A percentile compares a stretch with the other conserved stretches of the same genome.
These are phyloP conservation scores for Laspeyria flexula DNA, from an alignment of 2,888 invertebrate genomes.

Conservation along the genomic window DNA sequence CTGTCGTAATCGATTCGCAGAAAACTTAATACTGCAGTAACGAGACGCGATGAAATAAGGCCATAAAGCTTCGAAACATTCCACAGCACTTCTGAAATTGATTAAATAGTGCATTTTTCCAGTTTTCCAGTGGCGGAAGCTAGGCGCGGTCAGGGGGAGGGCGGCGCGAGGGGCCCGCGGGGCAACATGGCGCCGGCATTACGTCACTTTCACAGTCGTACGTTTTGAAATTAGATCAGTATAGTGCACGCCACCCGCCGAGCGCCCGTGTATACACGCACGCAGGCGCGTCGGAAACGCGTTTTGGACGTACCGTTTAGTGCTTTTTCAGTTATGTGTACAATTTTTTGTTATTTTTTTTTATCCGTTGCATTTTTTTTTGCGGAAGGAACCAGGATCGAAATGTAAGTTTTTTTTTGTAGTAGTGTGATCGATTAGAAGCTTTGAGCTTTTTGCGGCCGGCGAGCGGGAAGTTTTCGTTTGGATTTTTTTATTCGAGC, in stretches of 20 bases:
- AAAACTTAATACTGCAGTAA: slow-evolving; percentile 49
- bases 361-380: slow-evolving; percentile 46
- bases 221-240: slow-evolving; percentile 83
- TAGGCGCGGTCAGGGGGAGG: slow-evolving; percentile 63
- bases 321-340: slow-evolving; percentile 56
- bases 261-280: slow-evolving; percentile 46
- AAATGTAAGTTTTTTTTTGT: slow-evolving; percentile 63
- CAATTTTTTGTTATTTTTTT: slow-evolving; percentile 57
- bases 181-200: slow-evolving; percentile 78
- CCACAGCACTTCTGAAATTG: slow-evolving; percentile 73
- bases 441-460: slow-evolving; percentile 62
- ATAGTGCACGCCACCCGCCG: slow-evolving; percentile 63
- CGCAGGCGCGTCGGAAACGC: slow-evolving; percentile 42
- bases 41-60: slow-evolving; percentile 50
- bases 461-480: slow-evolving; percentile 53
- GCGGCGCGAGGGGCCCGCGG: slow-evolving; percentile 52
- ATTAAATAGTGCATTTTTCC: slow-evolving; percentile 79
- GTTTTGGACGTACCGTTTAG: slow-evolving; percentile 55
- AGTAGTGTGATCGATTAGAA: slow-evolving; percentile 57
- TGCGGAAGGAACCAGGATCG: slow-evolving; percentile 47
- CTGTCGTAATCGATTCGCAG: slow-evolving; percentile 48
- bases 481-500: slow-evolving; percentile 45
- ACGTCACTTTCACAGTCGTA: slow-evolving; percentile 82
- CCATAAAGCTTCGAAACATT: slow-evolving; percentile 55
- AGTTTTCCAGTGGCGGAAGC: slow-evolving; percentile 55